Evolutionary conservation across 2,113 vertebrate genomes (phyloP).

Genomic region (Anas platyrhynchos): DNA sequence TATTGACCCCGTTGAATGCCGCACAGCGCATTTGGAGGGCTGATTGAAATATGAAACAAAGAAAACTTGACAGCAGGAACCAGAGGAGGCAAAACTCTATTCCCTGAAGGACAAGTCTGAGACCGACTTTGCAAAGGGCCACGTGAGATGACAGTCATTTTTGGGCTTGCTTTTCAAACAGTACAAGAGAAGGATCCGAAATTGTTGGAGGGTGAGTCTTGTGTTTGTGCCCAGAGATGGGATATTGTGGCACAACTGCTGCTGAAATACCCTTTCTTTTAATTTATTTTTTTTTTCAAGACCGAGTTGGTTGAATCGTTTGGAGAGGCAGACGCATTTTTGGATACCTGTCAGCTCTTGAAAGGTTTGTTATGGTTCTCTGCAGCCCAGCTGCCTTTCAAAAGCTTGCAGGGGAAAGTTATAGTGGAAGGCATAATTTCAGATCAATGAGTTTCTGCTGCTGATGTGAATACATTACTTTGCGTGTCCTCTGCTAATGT

Average conservation of each 20-base stretch:
- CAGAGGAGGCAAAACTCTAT: not conserved
- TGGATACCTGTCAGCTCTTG: not conserved
- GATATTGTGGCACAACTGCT: not conserved
- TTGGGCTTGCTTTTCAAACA: not conserved
- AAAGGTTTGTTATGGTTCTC: not conserved
- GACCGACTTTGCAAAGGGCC: accelerated
- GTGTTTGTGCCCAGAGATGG: not conserved
- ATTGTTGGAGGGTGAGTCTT: not conserved
- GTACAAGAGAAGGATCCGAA: not conserved
- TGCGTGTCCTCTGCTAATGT: not conserved
- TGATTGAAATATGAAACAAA: not conserved
- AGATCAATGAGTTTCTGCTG: not conserved
- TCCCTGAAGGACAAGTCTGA: not conserved
- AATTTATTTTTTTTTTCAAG: not conserved
- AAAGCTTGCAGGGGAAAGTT: not conserved
- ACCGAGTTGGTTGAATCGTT: not conserved
- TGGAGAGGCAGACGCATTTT: not conserved
- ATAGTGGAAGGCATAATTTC: not conserved
- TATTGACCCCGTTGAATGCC: not conserved
- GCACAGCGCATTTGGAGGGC: not conserved
- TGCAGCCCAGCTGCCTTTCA: not conserved
- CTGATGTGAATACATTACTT: not conserved
- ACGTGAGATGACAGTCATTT: not conserved
- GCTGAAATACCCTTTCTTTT: not conserved
- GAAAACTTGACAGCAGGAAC: not conserved